Percentiles rank a stretch among this genome's conserved stretches.
Evolutionary conservation across 2,888 invertebrate genomes (phyloP).

Genomic region (Unio pictorum): DNA sequence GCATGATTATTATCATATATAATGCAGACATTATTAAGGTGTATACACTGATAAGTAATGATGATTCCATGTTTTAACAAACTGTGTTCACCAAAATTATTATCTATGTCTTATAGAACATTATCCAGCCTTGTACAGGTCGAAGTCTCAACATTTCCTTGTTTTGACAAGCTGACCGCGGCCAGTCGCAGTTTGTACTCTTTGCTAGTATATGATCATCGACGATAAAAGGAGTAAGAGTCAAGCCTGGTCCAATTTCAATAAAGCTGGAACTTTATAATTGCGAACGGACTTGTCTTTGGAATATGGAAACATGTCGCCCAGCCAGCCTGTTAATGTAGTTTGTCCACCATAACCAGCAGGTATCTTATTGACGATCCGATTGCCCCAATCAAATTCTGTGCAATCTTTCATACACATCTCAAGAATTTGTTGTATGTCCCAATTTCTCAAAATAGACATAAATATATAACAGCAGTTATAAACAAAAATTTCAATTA

Average conservation of each 20-base stretch:
- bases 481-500: too few relatives aligned
- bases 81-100: too few relatives aligned
- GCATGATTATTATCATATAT: too few relatives aligned
- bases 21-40: too few relatives aligned
- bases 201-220: not conserved
- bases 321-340: not conserved
- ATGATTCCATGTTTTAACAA: too few relatives aligned
- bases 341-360: not conserved
- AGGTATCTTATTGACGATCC: not conserved
- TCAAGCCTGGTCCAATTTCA: not conserved
- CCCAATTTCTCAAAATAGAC: too few relatives aligned
- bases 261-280: not conserved
- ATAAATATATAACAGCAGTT: too few relatives aligned
- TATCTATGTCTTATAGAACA: not conserved
- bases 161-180: not conserved
- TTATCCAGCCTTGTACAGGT: not conserved
- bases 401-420: too few relatives aligned
- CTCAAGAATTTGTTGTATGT: too few relatives aligned
- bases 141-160: not conserved
- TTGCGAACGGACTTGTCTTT: not conserved
- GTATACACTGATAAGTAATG: too few relatives aligned
- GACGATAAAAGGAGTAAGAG: not conserved
- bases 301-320: not conserved
- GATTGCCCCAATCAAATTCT: not conserved
- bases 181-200: not conserved